Base-by-base conservation (phyloP, 2,797 vertebrate species). In the Diplodus puntazzo region DNA sequence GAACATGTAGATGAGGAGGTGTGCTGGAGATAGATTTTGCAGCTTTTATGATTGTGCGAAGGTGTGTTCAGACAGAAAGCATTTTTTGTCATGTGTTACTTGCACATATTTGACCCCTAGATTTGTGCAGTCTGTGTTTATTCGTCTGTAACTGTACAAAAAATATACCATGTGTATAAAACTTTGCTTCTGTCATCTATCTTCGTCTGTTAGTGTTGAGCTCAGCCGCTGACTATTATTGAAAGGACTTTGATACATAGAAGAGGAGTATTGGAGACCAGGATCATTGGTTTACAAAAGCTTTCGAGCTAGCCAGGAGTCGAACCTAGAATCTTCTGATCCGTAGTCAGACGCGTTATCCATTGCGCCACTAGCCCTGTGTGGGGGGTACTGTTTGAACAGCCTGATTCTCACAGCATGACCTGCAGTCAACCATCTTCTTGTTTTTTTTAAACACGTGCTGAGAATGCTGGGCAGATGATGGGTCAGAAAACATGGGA, bases 321-420 rank as follows among this genome's bases (percentile, higher is more conserved):
- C 86, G 87, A 92, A 91, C 89, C 89, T 91, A 85, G 85, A 92
- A 91, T 91, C 90, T 92, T 92, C 90, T 91, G 85, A 92, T 89
- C 82, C 84, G 87, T 92, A 91, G 90, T 90, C 87, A 89, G 88
- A 91, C 87, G 84, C 86, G 83, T 93, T 76, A 76, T 76, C 73
- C 73, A 69, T 76, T 76, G 64, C 65, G 49, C 73, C 73, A 76
- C 73, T 76, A 64, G 65, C 73, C 73, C 59, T 23, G 5, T 18
- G 7, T 7, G 1, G 1, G 1, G 30, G 5, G 1, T 1, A 1
- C 34, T 1, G 34, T 34, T 34, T 34, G 34, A 34, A 34, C 8
- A 34, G 34, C 7, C 34, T 1, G 8, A 34, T 34, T 34, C 34
- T 34, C 34, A 34, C 34, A 34, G 34, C 34, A 9, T 34, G 8